phyloP scores from a whole-genome alignment of 2,888 invertebrate species.

The Agriopis aurantiaria region DNA sequence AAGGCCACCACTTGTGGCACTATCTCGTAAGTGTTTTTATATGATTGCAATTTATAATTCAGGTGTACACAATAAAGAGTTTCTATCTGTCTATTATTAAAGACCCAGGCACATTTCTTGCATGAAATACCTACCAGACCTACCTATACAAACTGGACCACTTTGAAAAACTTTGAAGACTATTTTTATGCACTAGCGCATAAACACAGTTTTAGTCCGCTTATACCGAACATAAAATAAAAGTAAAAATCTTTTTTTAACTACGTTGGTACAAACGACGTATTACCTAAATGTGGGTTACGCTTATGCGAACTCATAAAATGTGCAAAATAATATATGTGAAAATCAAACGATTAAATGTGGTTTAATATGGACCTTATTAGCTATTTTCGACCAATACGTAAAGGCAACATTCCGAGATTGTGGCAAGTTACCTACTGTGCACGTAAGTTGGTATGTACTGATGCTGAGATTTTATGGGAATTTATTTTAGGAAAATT shows the following conservation, averaged over 20 bases:
- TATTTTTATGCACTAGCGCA: too few relatives aligned
- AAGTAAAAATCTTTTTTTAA: neutral
- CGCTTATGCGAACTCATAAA: neutral
- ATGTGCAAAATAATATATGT: neutral
- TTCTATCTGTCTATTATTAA: too few relatives aligned
- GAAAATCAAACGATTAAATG: neutral
- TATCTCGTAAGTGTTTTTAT: too few relatives aligned
- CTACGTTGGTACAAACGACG: neutral
- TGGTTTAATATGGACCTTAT: neutral
- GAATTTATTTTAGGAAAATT: neutral
- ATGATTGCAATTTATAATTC: too few relatives aligned
- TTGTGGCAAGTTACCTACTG: neutral
- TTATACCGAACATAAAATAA: neutral
- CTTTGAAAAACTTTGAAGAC: too few relatives aligned
- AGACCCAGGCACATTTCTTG: too few relatives aligned
- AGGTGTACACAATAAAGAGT: too few relatives aligned
- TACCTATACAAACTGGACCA: too few relatives aligned
- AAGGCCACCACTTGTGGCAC: too few relatives aligned
- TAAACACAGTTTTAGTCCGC: too few relatives aligned
- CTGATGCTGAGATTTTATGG: neutral
- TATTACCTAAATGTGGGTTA: neutral
- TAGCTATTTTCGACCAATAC: neutral
- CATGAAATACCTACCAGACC: too few relatives aligned
- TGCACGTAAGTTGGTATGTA: neutral
- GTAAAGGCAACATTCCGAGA: neutral